phyloP scores from a whole-genome alignment of 2,888 invertebrate genomes.

The Drosophila neutralis region DNA sequence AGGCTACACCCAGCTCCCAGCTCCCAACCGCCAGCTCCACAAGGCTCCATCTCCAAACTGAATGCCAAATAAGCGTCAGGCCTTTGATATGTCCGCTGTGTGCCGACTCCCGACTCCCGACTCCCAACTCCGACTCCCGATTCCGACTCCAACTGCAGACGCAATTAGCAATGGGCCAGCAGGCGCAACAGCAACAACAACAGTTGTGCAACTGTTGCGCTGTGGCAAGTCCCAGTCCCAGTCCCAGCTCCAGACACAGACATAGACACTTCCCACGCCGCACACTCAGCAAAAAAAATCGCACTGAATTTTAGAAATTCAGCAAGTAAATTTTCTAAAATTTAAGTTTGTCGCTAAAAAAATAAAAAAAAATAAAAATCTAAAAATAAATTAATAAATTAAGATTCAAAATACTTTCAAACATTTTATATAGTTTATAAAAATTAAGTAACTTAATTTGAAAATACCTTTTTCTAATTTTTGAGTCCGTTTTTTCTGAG shows the following conservation, averaged over 20 bases:
- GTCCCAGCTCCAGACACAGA: slow-evolving; percentile 12
- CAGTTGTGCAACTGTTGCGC: slow-evolving; percentile 45
- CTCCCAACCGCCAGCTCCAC: not conserved
- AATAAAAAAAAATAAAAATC: not conserved
- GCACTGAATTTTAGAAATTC: not conserved
- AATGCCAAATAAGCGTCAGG: slow-evolving; percentile 54
- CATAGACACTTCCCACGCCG: slow-evolving; percentile 22
- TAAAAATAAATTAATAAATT: not conserved
- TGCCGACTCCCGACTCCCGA: not conserved
- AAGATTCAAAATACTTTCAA: no score
- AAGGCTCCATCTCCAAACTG: slow-evolving; percentile 31
- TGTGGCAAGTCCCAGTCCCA: slow-evolving; percentile 22
- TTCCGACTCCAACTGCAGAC: slow-evolving; percentile 29
- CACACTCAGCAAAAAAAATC: not conserved
- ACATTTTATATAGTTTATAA: no score
- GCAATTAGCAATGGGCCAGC: slow-evolving; percentile 52
- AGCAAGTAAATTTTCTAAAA: not conserved
- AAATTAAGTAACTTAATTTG: no score
- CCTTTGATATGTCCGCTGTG: slow-evolving; percentile 60
- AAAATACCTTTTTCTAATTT: not conserved
- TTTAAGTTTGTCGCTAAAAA: not conserved
- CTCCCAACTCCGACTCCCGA: slow-evolving; percentile 10
- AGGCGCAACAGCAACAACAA: slow-evolving; percentile 16
- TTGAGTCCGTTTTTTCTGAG: not conserved
- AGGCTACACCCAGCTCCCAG: slow-evolving; percentile 10